Base-by-base conservation (phyloP, 1,140 invertebrate genomes). In the Gonatopus flavifemur region DNA sequence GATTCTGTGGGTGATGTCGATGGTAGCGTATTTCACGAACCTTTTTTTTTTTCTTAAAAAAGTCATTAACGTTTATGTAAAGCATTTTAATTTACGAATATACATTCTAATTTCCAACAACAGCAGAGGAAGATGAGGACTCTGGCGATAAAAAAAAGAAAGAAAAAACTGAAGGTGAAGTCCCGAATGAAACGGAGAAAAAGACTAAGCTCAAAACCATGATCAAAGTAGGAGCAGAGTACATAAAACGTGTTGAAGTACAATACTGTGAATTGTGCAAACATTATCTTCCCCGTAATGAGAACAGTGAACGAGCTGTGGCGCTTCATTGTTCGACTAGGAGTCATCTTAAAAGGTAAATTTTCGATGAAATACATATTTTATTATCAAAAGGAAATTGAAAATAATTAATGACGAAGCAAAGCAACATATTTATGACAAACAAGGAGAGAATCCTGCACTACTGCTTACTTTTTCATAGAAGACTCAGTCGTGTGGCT, bases 1-100 rank as follows among this genome's bases (percentile, higher is more conserved):
- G 89, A 91, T 73, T 90, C 88, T 15, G 87, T 91, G 15, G 89
- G 89, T n/a, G 88, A 89, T 74, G 87, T 88, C 15, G 89, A 91
- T 77, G 88, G 86, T 84, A 77, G 70, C 53, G 66, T 20, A 28
- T 47, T 16, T 15, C 37, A 18, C 4, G 3, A 30, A 21, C 18
- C 12, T 42, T 32, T 9, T 22, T 39, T 2, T 33, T 37, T 38
- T 10, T 8, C 1, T 20, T 37, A 15, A 7, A 15, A 16, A 9
- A 15, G 19, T 37, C 35, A 15, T 28, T 28, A n/a, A 1, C 18
- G 18, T 36, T 5, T 16, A 12, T 46, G 12, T 3, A 21, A 24
- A 41, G 15, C 30, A 25, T 32, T 9, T 30, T 36, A 33, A n/a
- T 36, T 38, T 21, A 54, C 30, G 24, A 59, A 32, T 16, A 21